phyloP scores from a whole-genome alignment of 2,797 vertebrate genomes.

The Propithecus deckenii region DNA sequence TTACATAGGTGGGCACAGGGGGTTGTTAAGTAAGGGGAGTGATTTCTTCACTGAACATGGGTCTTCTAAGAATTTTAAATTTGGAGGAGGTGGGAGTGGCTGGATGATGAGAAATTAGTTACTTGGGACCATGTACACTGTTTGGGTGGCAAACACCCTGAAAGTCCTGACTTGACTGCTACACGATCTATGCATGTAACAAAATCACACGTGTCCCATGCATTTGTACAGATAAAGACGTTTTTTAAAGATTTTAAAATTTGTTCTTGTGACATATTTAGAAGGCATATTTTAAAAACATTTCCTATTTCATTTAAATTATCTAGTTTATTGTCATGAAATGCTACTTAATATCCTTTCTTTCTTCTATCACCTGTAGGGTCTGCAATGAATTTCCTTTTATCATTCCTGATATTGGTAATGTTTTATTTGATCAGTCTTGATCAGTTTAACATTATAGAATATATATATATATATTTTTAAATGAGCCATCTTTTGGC shows the following conservation, averaged over 20 bases:
- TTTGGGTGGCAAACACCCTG: background rate
- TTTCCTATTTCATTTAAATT: background rate
- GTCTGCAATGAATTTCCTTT: background rate
- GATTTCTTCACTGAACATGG: background rate
- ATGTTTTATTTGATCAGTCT: background rate
- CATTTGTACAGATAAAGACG: background rate
- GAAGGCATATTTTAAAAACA: background rate
- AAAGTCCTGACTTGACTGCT: background rate
- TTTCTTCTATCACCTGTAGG: background rate
- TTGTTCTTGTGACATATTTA: background rate
- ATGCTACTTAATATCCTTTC: background rate
- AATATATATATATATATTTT: background rate
- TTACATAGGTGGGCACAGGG: background rate
- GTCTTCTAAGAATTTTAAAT: background rate
- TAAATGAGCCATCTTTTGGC: background rate
- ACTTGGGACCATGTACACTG: background rate
- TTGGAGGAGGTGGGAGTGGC: background rate
- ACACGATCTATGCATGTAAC: background rate
- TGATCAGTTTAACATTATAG: background rate
- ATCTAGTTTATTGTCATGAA: background rate
- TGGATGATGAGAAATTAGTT: background rate
- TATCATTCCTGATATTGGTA: background rate
- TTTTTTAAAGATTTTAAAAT: background rate
- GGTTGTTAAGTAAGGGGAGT: background rate
- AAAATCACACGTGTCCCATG: background rate